Percentiles rank a stretch among this genome's conserved stretches.
Evolutionary conservation across 2,797 vertebrate genomes (phyloP).

Genomic region (Gambelia wislizenii): DNA sequence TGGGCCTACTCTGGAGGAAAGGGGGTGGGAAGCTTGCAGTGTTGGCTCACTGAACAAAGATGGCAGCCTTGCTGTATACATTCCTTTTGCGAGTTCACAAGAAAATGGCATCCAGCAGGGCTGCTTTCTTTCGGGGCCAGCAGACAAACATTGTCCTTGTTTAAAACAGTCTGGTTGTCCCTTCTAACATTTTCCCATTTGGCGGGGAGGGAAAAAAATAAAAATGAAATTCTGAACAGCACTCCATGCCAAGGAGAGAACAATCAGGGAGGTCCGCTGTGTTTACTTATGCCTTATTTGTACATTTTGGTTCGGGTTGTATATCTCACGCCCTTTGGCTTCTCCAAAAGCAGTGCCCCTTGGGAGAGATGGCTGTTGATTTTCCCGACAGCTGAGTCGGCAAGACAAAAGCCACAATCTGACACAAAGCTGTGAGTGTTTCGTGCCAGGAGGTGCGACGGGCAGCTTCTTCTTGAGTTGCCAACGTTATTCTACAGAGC

Average conservation of each 20-base stretch:
- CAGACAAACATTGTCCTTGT: not conserved
- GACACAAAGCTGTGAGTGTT: not conserved
- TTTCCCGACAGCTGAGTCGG: not conserved
- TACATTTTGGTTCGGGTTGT: not conserved
- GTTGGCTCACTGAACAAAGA: constrained; percentile 1
- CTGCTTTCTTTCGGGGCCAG: not conserved
- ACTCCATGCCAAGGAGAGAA: not conserved
- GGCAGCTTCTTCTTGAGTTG: not conserved
- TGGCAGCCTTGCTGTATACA: not conserved
- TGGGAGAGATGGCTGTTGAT: no score
- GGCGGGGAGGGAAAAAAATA: no score
- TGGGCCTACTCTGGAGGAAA: not conserved
- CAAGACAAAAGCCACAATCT: not conserved
- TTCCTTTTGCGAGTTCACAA: not conserved
- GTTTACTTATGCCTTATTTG: constrained; percentile 1
- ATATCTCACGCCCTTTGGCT: not conserved
- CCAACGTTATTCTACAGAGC: not conserved
- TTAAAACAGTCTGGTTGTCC: not conserved
- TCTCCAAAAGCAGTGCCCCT: not conserved
- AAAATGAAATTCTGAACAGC: no score
- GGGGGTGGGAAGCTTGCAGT: not conserved
- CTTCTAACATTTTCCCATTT: not conserved
- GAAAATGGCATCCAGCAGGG: no score
- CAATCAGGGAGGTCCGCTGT: not conserved
- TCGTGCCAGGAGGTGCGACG: not conserved